Percentiles rank a stretch among this genome's conserved stretches.
These are phyloP conservation scores for Columba guinea DNA, from an alignment of 2,797 vertebrate species.

Conservation along the genomic window DNA sequence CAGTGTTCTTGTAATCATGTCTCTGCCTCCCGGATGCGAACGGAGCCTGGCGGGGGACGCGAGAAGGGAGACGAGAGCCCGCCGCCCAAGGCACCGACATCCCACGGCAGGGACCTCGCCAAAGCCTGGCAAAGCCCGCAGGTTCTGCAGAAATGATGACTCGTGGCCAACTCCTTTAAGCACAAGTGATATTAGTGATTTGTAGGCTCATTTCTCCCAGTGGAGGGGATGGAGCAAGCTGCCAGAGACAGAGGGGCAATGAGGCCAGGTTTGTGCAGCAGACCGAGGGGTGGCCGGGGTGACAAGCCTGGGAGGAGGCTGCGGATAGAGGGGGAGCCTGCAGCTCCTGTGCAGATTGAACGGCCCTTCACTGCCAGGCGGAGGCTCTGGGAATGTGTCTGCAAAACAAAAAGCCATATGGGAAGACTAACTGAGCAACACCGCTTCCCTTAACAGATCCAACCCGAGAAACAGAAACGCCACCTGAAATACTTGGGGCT, in stretches of 20 bases:
- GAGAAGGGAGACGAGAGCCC: background rate
- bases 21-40: background rate
- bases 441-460: background rate
- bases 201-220: background rate
- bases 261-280: background rate
- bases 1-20: background rate
- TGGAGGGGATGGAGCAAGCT: background rate
- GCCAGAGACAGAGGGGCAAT: background rate
- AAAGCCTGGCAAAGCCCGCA: background rate
- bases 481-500: background rate
- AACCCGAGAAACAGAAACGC: background rate
- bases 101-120: background rate
- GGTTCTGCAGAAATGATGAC: background rate
- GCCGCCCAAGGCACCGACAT: fast-evolving
- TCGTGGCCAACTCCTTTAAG: background rate
- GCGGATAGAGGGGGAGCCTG: background rate
- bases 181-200: background rate
- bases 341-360: background rate
- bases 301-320: background rate
- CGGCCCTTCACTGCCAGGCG: background rate
- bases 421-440: background rate
- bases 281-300: background rate
- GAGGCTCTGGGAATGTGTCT: background rate
- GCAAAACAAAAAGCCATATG: background rate
- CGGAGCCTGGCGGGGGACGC: background rate